Conservation (phyloP, 1,140 invertebrate species). For the Archivesica marissinica region DNA sequence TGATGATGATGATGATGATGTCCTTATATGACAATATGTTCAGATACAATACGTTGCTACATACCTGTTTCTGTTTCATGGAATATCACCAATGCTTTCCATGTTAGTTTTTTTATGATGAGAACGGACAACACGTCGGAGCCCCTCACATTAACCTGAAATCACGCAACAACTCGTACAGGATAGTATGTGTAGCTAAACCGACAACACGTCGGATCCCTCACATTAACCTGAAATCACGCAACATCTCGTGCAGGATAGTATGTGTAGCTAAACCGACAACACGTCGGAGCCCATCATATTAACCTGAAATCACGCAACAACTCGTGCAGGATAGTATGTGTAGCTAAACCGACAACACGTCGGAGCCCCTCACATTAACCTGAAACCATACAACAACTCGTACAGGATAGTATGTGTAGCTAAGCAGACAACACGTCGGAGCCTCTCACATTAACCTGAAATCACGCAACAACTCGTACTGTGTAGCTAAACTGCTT, state of each 20-base stretch:
- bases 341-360: no score
- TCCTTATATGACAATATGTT: neutral
- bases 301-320: constrained; percentile 1
- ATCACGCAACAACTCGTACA: neutral
- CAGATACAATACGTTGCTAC: no score
- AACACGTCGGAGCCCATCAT: neutral
- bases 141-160: constrained; percentile 1
- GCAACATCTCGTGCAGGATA: no score
- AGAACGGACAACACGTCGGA: neutral
- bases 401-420: no score
- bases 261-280: no score
- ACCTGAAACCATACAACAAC: no score
- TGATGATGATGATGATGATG: neutral
- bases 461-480: neutral
- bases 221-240: no score
- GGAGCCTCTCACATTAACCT: constrained; percentile 1
- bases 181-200: no score
- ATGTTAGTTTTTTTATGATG: neutral
- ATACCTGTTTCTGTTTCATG: constrained; percentile 28
- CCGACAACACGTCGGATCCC: no score
- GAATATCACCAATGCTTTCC: constrained; percentile 35
- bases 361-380: no score
- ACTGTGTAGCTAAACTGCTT: no score
- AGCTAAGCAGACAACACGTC: neutral
- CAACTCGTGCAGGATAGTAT: no score